Evolutionary conservation across 2,888 invertebrate species (phyloP).

Genomic region (Dasysyrphus tricinctus): DNA sequence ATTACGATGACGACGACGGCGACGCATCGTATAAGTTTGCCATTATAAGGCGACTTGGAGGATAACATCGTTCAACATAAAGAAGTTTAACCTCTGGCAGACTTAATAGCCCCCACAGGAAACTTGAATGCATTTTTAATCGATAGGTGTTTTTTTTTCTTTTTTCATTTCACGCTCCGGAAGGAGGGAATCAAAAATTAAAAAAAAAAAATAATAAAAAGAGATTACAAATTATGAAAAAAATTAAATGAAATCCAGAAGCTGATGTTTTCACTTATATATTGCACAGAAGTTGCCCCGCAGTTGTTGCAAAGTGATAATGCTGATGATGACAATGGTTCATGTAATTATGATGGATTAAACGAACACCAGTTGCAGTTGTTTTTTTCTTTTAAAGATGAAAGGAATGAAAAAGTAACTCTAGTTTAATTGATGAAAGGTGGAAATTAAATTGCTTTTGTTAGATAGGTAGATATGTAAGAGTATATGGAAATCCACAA

Average conservation of each 20-base stretch:
- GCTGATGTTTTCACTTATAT: slow-evolving; percentile 59
- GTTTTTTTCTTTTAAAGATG: neutral
- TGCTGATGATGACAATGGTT: slow-evolving; percentile 61
- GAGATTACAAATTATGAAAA: slow-evolving; percentile 11
- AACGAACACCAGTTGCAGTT: slow-evolving; percentile 47
- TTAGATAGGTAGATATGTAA: neutral
- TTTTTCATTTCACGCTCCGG: slow-evolving; percentile 45
- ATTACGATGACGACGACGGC: slow-evolving; percentile 8
- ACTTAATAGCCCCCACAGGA: slow-evolving; percentile 65
- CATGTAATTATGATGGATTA: slow-evolving; percentile 69
- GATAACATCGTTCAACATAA: neutral
- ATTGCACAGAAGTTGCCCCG: slow-evolving; percentile 48
- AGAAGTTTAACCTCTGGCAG: slow-evolving; percentile 26
- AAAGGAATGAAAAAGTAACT: slow-evolving; percentile 24
- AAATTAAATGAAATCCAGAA: slow-evolving; percentile 61
- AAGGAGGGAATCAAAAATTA: slow-evolving; percentile 17
- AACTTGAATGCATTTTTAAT: slow-evolving; percentile 73
- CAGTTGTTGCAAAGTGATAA: slow-evolving; percentile 59
- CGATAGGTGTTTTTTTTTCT: slow-evolving; percentile 52
- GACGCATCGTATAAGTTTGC: neutral
- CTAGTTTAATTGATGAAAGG: slow-evolving; percentile 47
- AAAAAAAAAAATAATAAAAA: neutral
- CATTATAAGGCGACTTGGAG: neutral
- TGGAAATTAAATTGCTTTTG: slow-evolving; percentile 49
- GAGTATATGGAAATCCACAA: slow-evolving; percentile 24